Evolutionary conservation across 2,797 vertebrate genomes (phyloP), one percentile per base, ranked within the genome.

Genomic region (Mus minutoides): DNA sequence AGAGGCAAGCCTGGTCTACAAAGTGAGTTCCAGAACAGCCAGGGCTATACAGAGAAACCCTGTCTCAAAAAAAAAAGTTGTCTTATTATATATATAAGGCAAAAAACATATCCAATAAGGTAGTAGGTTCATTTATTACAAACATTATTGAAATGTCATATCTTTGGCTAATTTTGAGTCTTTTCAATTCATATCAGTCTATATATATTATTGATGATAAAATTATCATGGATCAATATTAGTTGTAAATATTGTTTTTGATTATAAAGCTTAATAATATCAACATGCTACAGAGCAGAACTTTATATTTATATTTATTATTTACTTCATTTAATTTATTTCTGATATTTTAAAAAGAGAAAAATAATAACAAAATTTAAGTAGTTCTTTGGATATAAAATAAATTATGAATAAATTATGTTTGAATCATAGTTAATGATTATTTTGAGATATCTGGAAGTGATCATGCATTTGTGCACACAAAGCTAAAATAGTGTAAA

Each of bases 391-490:
- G 3, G 3, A 73, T 71, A 69, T 46, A 75, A 91, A 82, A 29
- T 92, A 78, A 92, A 71, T 31, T 94, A 46, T 84, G 10, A 46
- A 46, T 52, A 60, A 89, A 82, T 64, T 64, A 71, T 78, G 6
- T 64, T 93, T 24, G 80, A 64, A 90, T 87, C 29, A 84, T 60
- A 85, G 13, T n/a, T 21, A 82, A 60, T 78, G 75, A 83, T 91
- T 91, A 46, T 60, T 89, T 89, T 79, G 67, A 40, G 49, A 91
- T 80, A 79, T 73, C 34, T 62, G 80, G 17, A 31, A n/a, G 43
- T 71, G 60, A 64, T 54, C 1, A 43, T 54, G 24, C 2, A 7
- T 67, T 73, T 54, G 22, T 34, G 2, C 5, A 60, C 12, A 84
- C 29, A 54, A 46, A 78, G 88, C 3, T 77, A 34, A 85, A 95